Percentiles rank a stretch among this genome's conserved stretches.
These are phyloP conservation scores for Enteromius viviparus DNA, from an alignment of 2,797 vertebrate species.

Conservation along the genomic window DNA sequence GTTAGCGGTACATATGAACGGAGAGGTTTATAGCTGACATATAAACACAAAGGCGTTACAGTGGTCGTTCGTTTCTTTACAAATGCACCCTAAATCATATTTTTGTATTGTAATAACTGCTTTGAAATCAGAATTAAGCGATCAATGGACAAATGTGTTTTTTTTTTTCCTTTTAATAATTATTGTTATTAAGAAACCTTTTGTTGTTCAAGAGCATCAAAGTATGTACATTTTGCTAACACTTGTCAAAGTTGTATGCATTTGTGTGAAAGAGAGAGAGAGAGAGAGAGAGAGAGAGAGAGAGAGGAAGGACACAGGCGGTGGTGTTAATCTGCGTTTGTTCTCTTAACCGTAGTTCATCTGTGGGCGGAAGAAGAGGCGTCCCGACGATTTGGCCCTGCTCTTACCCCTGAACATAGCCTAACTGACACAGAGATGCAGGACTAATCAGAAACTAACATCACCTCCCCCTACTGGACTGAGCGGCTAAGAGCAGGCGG, in stretches of 20 bases:
- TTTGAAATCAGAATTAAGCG: conserved; percentile 18
- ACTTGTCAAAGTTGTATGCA: conserved; percentile 37
- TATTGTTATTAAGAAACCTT: conserved; percentile 14
- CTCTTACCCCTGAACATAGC: conserved; percentile 78
- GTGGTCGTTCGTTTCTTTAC: background rate
- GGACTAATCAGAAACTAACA: conserved; percentile 82
- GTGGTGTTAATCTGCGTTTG: conserved; percentile 79
- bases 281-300: too few relatives aligned
- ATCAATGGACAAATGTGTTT: conserved; percentile 28
- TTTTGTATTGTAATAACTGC: conserved; percentile 6
- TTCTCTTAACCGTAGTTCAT: conserved; percentile 81
- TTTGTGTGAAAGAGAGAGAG: conserved; percentile 36
- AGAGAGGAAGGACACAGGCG: conserved; percentile 46
- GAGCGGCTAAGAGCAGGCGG: conserved; percentile 54
- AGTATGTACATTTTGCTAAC: conserved; percentile 48
- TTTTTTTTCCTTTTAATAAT: conserved; percentile 15
- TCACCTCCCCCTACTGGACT: conserved; percentile 58
- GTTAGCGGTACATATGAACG: conserved; percentile 11
- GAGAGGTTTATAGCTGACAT: background rate
- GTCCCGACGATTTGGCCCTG: conserved; percentile 75
- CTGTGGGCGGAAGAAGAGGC: conserved; percentile 82
- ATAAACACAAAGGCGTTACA: conserved; percentile 13
- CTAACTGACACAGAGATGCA: conserved; percentile 77
- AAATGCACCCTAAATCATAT: conserved; percentile 3
- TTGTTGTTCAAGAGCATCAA: conserved; percentile 15